These are phyloP conservation scores for Acronicta alni DNA, from an alignment of 2,888 invertebrate species.

Conservation along the genomic window DNA sequence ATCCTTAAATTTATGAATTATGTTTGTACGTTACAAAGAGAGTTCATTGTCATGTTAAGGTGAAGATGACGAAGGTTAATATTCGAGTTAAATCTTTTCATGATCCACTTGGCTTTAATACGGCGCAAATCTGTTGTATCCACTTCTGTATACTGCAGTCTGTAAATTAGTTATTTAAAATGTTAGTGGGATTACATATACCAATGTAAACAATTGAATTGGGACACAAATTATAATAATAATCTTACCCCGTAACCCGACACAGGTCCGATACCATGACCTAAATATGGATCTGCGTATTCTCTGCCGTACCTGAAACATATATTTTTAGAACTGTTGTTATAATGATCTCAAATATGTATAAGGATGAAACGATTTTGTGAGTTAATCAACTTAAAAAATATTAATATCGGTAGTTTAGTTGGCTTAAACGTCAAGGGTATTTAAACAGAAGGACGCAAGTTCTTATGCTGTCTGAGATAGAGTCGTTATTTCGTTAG, in stretches of 20 bases:
- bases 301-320: conserved; percentile 94
- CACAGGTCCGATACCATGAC: conserved; percentile 98
- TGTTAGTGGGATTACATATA: conserved; percentile 3
- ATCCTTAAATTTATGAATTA: conserved; percentile 82
- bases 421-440: no score
- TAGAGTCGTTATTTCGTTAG: no score
- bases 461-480: no score
- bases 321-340: not conserved
- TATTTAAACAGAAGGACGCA: no score
- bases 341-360: not conserved
- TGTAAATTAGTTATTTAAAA: conserved; percentile 77
- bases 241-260: conserved; percentile 98
- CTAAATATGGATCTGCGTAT: conserved; percentile 97
- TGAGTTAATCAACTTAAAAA: not conserved
- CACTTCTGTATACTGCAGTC: conserved; percentile 98
- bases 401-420: no score
- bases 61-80: conserved; percentile 82
- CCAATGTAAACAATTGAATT: not conserved
- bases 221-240: conserved; percentile 5
- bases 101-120: conserved; percentile 91
- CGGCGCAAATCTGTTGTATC: conserved; percentile 98
- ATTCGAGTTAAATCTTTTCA: conserved; percentile 83
- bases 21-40: conserved; percentile 89
- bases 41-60: conserved; percentile 88
- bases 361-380: not conserved